A percentile compares a stretch with the other conserved stretches of the same genome.
These are phyloP conservation scores for Yasuhikotakia modesta DNA, from an alignment of 2,797 vertebrate genomes.

Conservation along the genomic window DNA sequence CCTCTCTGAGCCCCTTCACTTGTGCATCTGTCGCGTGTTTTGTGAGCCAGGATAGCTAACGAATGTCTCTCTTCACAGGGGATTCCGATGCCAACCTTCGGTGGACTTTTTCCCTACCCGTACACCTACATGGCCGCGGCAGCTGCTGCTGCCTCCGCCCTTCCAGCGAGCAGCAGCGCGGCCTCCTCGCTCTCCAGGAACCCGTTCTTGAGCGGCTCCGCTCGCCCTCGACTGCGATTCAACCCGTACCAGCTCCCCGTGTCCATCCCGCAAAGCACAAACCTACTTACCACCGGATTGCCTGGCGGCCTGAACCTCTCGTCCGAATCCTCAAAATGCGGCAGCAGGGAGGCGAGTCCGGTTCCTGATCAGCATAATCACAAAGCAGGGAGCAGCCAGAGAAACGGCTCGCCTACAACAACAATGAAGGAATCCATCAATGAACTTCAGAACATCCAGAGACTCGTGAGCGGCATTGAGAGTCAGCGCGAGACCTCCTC, in stretches of 20 bases:
- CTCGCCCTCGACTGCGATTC: constrained; percentile 90
- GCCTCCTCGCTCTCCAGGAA: constrained; percentile 84
- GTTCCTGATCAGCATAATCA: constrained; percentile 84
- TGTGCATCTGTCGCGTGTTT: background rate
- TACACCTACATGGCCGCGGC: constrained; percentile 99
- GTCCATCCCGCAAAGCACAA: constrained; percentile 86
- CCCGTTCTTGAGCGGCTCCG: constrained; percentile 83
- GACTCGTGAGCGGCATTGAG: constrained; percentile 96
- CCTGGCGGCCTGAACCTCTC: constrained; percentile 74
- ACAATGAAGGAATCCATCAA: constrained; percentile 92
- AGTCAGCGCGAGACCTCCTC: constrained; percentile 88
- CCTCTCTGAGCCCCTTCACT: background rate
- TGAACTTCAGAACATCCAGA: constrained; percentile 97
- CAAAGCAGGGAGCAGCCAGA: constrained; percentile 75
- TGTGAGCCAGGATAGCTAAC: constrained; percentile 4
- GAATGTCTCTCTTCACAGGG: constrained; percentile 76
- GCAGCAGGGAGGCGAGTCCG: constrained; percentile 88
- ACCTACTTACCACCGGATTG: constrained; percentile 85
- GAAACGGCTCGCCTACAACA: constrained; percentile 84
- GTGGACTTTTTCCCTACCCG: constrained; percentile 94
- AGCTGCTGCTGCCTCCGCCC: constrained; percentile 87
- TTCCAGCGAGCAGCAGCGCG: constrained; percentile 81
- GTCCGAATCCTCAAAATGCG: constrained; percentile 86
- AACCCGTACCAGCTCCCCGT: constrained; percentile 96
- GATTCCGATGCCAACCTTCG: constrained; percentile 97